Evolutionary conservation across 2,113 vertebrate genomes (phyloP).

Genomic region (Microtus oregoni): DNA sequence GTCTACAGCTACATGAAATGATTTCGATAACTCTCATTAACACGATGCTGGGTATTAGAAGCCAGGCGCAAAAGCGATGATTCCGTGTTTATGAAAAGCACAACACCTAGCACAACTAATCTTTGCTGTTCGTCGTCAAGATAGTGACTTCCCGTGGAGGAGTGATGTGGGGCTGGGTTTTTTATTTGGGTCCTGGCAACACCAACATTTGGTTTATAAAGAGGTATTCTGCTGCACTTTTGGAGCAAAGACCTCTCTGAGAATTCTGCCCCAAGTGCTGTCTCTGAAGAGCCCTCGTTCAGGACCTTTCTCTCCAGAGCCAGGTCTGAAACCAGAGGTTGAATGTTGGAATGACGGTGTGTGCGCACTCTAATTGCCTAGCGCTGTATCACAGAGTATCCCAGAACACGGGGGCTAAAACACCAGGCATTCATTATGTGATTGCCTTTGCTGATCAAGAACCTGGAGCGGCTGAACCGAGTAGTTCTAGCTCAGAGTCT

Average conservation of each 20-base stretch:
- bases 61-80: not conserved
- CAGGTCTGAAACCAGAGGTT: not conserved
- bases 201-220: not conserved
- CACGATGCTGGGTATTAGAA: constrained; percentile 9
- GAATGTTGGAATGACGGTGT: not conserved
- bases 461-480: not conserved
- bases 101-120: not conserved
- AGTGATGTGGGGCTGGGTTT: not conserved
- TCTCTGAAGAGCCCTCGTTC: not conserved
- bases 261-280: not conserved
- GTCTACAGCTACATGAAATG: not conserved
- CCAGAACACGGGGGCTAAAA: not conserved
- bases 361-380: not conserved
- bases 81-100: not conserved
- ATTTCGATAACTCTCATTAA: not conserved
- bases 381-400: not conserved
- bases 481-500: not conserved
- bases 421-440: not conserved
- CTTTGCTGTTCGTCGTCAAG: not conserved
- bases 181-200: not conserved
- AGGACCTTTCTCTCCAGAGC: not conserved
- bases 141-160: not conserved
- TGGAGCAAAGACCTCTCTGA: not conserved
- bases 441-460: not conserved
- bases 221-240: not conserved